phyloP scores from a whole-genome alignment of 2,888 invertebrate species.

The Rhamnusium bicolor region DNA sequence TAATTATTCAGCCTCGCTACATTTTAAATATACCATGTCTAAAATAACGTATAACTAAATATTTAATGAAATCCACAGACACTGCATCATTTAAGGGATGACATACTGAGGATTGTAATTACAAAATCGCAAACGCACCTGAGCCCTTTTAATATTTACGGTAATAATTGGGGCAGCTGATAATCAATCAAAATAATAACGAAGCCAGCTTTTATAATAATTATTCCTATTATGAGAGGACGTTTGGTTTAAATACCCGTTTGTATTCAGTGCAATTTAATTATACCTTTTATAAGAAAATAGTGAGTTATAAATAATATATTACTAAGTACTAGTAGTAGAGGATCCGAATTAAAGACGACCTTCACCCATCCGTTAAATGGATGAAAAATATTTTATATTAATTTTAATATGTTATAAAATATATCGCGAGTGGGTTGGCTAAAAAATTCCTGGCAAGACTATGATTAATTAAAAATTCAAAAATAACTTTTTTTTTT shows the following conservation, averaged over 20 bases:
- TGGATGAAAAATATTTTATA: no score
- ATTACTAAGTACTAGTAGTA: no score
- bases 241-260: background rate
- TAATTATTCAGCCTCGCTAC: background rate
- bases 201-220: conserved; percentile 3
- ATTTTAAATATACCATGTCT: background rate
- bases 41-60: background rate
- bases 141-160: conserved; percentile 23
- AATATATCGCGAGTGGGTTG: no score
- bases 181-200: conserved; percentile 26
- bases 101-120: conserved; percentile 29
- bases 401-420: no score
- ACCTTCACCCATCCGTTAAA: no score
- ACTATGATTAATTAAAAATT: no score
- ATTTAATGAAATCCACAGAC: conserved; percentile 1
- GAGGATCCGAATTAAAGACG: no score
- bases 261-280: background rate
- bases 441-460: no score
- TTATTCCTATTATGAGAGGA: background rate
- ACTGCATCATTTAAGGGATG: background rate
- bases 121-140: conserved; percentile 27
- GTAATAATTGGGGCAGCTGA: conserved; percentile 16
- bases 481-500: no score
- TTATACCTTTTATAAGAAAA: background rate
- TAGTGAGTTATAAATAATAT: no score